A percentile compares a stretch with the other conserved stretches of the same genome.
These are phyloP conservation scores for Hirundichthys speculiger DNA, from an alignment of 2,113 vertebrate species.

Conservation along the genomic window DNA sequence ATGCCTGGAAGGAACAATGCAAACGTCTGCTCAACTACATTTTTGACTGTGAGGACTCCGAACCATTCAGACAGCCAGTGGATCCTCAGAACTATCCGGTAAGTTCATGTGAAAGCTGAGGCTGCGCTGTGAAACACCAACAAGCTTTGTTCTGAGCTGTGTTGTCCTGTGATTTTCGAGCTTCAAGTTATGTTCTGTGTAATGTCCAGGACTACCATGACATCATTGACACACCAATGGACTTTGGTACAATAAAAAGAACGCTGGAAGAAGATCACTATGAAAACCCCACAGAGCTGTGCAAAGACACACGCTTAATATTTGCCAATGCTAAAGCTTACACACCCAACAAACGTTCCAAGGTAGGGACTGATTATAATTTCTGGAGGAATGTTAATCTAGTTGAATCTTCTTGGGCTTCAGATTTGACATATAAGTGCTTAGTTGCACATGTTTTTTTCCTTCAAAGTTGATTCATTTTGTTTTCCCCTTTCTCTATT, in stretches of 20 bases:
- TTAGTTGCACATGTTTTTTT: slow-evolving; percentile 4
- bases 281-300: slow-evolving; percentile 91
- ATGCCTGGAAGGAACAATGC: slow-evolving; percentile 92
- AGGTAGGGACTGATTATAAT: slow-evolving; percentile 77
- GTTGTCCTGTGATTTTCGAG: not conserved
- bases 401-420: not conserved
- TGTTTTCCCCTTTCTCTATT: slow-evolving; percentile 2
- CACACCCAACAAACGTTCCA: slow-evolving; percentile 96
- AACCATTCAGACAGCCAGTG: slow-evolving; percentile 94
- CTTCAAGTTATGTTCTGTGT: slow-evolving; percentile 27
- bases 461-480: not conserved
- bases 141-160: not conserved
- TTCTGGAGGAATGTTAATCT: not conserved
- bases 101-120: slow-evolving; percentile 56
- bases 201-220: slow-evolving; percentile 88
- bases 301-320: slow-evolving; percentile 94
- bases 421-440: not conserved
- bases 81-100: slow-evolving; percentile 92
- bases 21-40: slow-evolving; percentile 90
- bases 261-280: slow-evolving; percentile 88
- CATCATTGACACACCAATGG: slow-evolving; percentile 96
- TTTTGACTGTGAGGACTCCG: slow-evolving; percentile 95
- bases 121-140: not conserved
- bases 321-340: slow-evolving; percentile 97
- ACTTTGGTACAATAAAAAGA: slow-evolving; percentile 89